Conservation (phyloP, 2,888 invertebrate species). For the Drosophila lacicola region DNA sequence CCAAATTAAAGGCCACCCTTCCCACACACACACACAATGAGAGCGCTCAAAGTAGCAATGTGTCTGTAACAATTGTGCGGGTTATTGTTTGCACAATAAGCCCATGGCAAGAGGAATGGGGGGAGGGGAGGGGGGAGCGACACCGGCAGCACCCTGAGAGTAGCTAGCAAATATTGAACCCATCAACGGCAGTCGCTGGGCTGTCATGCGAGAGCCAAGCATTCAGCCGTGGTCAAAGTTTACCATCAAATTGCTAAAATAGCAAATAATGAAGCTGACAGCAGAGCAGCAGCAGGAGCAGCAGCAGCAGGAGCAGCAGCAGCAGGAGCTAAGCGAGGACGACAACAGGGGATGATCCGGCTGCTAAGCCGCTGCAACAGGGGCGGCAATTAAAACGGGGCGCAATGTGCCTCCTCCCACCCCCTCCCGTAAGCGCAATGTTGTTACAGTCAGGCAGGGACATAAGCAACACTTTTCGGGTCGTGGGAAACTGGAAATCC, state of each 20-base stretch:
- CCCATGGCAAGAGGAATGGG: background rate
- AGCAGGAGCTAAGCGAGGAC: background rate
- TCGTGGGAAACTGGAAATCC: constrained; percentile 70
- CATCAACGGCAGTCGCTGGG: constrained; percentile 48
- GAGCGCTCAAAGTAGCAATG: constrained; percentile 55
- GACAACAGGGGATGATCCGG: constrained; percentile 74
- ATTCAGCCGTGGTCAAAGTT: constrained; percentile 70
- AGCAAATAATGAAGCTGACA: constrained; percentile 81
- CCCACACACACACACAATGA: constrained; percentile 17
- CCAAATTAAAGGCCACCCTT: constrained; percentile 42
- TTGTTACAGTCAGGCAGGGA: constrained; percentile 71
- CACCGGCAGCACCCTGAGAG: constrained; percentile 28
- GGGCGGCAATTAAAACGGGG: constrained; percentile 78
- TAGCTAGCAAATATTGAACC: constrained; percentile 55
- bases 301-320: background rate
- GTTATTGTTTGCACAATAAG: constrained; percentile 36
- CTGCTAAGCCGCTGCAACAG: constrained; percentile 69
- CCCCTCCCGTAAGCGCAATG: constrained; percentile 25
- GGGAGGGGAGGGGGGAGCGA: constrained; percentile 1
- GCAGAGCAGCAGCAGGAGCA: constrained; percentile 25
- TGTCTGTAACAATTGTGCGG: constrained; percentile 47
- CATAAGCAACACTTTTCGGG: constrained; percentile 80
- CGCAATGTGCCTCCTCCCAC: constrained; percentile 31
- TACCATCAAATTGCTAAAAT: constrained; percentile 80
- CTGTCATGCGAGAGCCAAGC: constrained; percentile 42